Percentiles rank a stretch among this genome's conserved stretches.
Evolutionary conservation across 2,797 vertebrate species (phyloP).

Genomic region (Tiaroga cobitis): DNA sequence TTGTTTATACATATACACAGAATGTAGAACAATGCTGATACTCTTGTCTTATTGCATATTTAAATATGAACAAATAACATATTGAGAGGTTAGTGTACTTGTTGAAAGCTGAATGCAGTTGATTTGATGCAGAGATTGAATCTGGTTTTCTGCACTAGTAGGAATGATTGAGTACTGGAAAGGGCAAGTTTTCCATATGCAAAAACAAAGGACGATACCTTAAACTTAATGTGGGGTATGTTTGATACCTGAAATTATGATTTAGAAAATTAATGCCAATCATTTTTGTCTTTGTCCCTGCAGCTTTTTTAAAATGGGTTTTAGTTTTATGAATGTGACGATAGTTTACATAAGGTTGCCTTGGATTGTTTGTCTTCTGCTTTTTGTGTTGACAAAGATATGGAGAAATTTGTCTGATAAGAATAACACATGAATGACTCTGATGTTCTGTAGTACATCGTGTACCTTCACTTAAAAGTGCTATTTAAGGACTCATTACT

Average conservation of each 20-base stretch:
- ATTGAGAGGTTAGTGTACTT: neutral
- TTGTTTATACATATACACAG: constrained; percentile 27
- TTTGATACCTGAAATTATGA: neutral
- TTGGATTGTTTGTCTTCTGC: neutral
- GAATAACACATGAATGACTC: neutral
- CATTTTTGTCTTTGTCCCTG: neutral
- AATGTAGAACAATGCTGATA: constrained; percentile 21
- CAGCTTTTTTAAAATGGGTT: neutral
- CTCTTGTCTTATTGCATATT: constrained; percentile 1
- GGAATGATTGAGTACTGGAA: neutral
- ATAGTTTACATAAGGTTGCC: neutral
- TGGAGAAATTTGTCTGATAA: neutral
- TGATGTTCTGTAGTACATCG: neutral
- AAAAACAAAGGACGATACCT: neutral
- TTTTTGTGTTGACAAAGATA: constrained; percentile 6
- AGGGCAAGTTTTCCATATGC: neutral
- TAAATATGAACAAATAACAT: neutral
- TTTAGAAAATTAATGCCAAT: too few relatives aligned
- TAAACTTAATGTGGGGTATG: neutral
- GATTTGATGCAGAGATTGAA: constrained; percentile 17
- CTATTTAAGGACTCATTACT: neutral
- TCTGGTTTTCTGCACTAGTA: neutral
- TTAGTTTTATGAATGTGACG: neutral
- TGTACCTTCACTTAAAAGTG: neutral
- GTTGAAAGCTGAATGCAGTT: neutral